Evolutionary conservation across 2,888 invertebrate genomes (phyloP), one percentile per base, ranked within the genome.

Genomic region (Polymixis lichenea): DNA sequence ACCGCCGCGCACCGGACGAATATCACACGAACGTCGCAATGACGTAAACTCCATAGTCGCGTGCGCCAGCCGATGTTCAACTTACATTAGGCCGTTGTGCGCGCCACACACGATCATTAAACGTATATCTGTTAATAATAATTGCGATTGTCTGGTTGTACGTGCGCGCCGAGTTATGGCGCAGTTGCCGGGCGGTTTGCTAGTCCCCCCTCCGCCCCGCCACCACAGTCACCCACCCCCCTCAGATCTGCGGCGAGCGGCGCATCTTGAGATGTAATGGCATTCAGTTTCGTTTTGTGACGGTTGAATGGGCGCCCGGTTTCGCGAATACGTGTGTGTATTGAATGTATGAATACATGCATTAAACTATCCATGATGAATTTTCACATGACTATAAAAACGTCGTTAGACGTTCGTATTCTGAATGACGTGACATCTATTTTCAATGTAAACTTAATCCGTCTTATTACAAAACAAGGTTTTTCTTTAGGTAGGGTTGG

Each of bases 121-220:
- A 94, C 93, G 93, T 95, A 94, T 94, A 94, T 95, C 94, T 94
- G 95, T 94, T 95, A 95, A 95, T 95, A 95, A 95, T 95, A 95
- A 95, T 95, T 95, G 92, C 94, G 94, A 95, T 95, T 95, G 95
- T 95, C 95, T 95, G 95, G 93, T 91, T 91, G 94, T 95, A 94
- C 93, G 94, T 95, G 95, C 94, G 94, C 94, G 92, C 90, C 93
- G 93, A 95, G 94, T 94, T 94, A 93, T 94, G 93, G 95, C 95
- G 95, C 95, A 94, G 95, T 95, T 95, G 94, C 93, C 90, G 91
- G 91, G 93, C 92, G 91, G 90, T 89, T 88, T 83, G 89, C 73
- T 87, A 85, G 78, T 83, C 64, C 82, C 84, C 11, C 60, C 86
- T 87, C 83, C 88, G 88, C 49, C 43, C 51, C 72, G 17, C 77